Evolutionary conservation across 92 coral and sea anemone species (phyloP), one percentile per base, ranked within the genome.

Genomic region (Epizoanthus ramosus): DNA sequence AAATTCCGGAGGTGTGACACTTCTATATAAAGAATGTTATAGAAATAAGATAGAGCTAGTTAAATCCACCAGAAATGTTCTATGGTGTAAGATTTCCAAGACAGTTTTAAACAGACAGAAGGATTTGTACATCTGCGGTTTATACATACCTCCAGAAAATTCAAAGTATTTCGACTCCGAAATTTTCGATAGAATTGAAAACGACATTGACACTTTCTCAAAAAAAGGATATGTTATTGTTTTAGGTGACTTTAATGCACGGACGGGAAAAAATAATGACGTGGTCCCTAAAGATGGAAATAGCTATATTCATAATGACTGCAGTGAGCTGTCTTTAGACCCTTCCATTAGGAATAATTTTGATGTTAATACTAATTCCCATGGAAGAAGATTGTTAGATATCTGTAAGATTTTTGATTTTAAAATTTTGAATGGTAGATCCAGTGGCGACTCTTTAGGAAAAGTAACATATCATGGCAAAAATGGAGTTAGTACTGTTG

Each of bases 341-440:
- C 15, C 39, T 63, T 21, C 68, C 33, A 5, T 24, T 12, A 63
- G 68, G 14, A 63, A 63, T 5, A 63, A 24, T 31, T 63, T 63
- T 63, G 39, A 63, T 10, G 54, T 50, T 50, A 50, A 50, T 50
- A 50, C 84, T 59, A 84, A 84, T 69, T 18, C 71, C 23, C 88
- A 84, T 37, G 88, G 88, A 2, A 84, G 59, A 75, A 43, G 60
- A 16, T 61, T 88, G 70, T 63, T 88, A 47, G 79, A 84, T 18
- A 75, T 76, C 10, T 88, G 91, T 39, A 77, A 84, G 66, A 54
- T 59, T 15, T 75, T 83, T 60, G 85, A 88, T 47, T 61, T 88
- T 43, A 83, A 84, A 67, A 88, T 88, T 6, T 58, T 87, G 28
- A 88, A 84, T 31, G 91, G 91, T 16, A 75, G 91, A 73, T 52